Percentiles rank a stretch among this genome's conserved stretches.
Evolutionary conservation across 2,113 vertebrate genomes (phyloP).

Genomic region (Podarcis muralis): DNA sequence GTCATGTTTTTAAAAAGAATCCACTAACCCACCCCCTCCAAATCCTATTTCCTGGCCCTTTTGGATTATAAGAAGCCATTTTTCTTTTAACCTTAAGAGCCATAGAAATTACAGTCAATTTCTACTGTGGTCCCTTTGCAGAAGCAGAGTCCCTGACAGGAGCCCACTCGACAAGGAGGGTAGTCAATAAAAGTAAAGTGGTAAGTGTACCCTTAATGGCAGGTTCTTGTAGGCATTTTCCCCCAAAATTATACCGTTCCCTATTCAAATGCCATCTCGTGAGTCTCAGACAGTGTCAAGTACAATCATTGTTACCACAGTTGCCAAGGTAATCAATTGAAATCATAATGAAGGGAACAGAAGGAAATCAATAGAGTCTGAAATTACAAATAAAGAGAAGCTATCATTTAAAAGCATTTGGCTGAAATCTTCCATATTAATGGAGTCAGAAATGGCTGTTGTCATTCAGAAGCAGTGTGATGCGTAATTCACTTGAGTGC

Average conservation of each 20-base stretch:
- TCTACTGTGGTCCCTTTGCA: slow-evolving; percentile 56
- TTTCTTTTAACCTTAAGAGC: slow-evolving; percentile 55
- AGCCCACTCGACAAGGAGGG: slow-evolving; percentile 66
- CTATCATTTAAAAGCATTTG: slow-evolving; percentile 88
- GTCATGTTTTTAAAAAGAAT: not conserved
- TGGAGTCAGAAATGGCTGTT: slow-evolving; percentile 83
- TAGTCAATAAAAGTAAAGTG: slow-evolving; percentile 84
- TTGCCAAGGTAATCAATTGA: slow-evolving; percentile 87
- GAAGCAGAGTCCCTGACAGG: slow-evolving; percentile 71
- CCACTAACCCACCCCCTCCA: not conserved
- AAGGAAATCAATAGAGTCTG: slow-evolving; percentile 88
- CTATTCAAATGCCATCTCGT: slow-evolving; percentile 83
- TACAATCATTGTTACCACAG: slow-evolving; percentile 85
- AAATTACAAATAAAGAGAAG: slow-evolving; percentile 89
- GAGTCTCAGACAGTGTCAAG: slow-evolving; percentile 83
- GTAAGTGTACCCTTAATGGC: slow-evolving; percentile 81
- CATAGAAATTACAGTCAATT: slow-evolving; percentile 59
- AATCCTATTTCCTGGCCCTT: not conserved
- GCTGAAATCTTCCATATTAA: slow-evolving; percentile 88
- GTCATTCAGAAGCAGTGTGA: slow-evolving; percentile 83
- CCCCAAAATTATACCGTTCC: slow-evolving; percentile 82
- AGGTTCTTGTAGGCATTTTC: slow-evolving; percentile 79
- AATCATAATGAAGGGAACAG: slow-evolving; percentile 90
- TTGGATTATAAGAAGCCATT: slow-evolving; percentile 51
- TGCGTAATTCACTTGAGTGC: slow-evolving; percentile 82